Evolutionary conservation across 2,113 vertebrate genomes (phyloP).

Genomic region (Salvelinus alpinus): DNA sequence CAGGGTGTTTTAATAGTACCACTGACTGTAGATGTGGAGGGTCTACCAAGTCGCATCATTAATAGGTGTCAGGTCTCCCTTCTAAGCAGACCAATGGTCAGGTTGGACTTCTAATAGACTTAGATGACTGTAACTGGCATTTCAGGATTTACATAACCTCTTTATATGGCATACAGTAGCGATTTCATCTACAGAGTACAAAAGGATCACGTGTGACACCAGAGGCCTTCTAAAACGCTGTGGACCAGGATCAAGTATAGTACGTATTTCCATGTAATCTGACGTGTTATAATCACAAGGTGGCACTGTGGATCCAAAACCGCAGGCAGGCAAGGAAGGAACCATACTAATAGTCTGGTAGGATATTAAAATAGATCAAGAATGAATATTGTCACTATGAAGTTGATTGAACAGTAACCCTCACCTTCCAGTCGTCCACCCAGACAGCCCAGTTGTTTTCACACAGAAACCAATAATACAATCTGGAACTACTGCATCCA

Average conservation of each 20-base stretch:
- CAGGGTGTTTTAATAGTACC: slow-evolving; percentile 39
- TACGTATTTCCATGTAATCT: slow-evolving; percentile 31
- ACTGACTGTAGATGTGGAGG: no score
- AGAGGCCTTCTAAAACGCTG: slow-evolving; percentile 50
- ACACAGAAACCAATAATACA: slow-evolving; percentile 22
- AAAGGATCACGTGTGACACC: slow-evolving; percentile 23
- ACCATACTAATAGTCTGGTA: not conserved
- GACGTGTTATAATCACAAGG: slow-evolving; percentile 51
- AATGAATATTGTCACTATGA: not conserved
- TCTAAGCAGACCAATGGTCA: not conserved
- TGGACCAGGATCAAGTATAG: slow-evolving; percentile 4
- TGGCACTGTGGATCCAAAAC: slow-evolving; percentile 43
- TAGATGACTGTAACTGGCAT: slow-evolving; percentile 37
- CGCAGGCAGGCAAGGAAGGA: slow-evolving; percentile 22
- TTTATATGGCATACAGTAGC: slow-evolving; percentile 47
- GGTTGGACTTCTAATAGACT: slow-evolving; percentile 29
- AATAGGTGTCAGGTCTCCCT: no score
- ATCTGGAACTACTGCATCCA: slow-evolving; percentile 33
- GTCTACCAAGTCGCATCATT: no score
- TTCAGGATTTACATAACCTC: slow-evolving; percentile 41
- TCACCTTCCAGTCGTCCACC: slow-evolving; percentile 1
- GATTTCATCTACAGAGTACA: slow-evolving; percentile 33
- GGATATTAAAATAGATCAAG: not conserved
- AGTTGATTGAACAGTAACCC: not conserved
- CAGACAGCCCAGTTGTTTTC: slow-evolving; percentile 1